A percentile compares a stretch with the other conserved stretches of the same genome.
Conservation (phyloP, 2,797 vertebrate genomes). For the Peromyscus eremicus region DNA sequence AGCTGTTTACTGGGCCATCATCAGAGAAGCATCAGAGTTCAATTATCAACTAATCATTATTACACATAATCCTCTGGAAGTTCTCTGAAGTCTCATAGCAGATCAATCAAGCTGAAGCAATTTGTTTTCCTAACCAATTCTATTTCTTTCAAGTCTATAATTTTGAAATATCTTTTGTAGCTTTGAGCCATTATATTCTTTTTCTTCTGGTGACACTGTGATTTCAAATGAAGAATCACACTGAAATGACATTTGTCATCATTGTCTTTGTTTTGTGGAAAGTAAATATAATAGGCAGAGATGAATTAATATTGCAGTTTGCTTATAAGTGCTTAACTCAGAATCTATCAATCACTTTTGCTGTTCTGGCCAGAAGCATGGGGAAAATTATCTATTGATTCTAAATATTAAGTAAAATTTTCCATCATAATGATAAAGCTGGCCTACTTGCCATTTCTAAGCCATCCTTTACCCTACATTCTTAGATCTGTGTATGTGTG, state of each 20-base stretch:
- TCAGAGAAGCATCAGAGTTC: neutral
- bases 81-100: conserved; percentile 1
- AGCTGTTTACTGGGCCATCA: neutral
- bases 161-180: conserved; percentile 40
- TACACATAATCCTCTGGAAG: neutral
- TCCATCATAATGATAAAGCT: neutral
- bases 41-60: conserved; percentile 27
- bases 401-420: neutral
- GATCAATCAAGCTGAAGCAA: conserved; percentile 36
- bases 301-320: conserved; percentile 17
- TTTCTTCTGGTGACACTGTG: conserved; percentile 15
- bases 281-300: conserved; percentile 35
- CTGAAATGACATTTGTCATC: conserved; percentile 28
- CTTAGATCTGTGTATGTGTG: neutral
- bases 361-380: neutral
- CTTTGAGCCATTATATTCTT: neutral
- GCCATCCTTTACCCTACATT: neutral
- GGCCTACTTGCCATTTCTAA: neutral
- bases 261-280: conserved; percentile 16
- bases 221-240: conserved; percentile 36
- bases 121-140: conserved; percentile 6
- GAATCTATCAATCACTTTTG: neutral
- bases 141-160: conserved; percentile 41
- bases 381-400: neutral
- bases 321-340: neutral